Evolutionary conservation across 2,888 invertebrate genomes (phyloP), one percentile per base, ranked within the genome.

Genomic region (Drosophila birchii): DNA sequence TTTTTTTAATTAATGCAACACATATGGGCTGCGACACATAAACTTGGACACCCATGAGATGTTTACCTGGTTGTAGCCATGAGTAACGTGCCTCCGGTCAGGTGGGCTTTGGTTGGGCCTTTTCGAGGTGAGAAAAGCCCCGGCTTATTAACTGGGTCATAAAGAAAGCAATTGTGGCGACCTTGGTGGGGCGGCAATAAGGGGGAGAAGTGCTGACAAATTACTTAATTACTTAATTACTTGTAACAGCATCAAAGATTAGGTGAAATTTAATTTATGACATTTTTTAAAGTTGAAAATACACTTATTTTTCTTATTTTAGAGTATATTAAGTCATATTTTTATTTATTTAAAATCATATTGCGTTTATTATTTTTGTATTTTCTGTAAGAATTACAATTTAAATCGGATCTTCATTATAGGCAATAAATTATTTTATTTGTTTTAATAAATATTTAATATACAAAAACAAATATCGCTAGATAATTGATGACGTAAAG

Each of bases 1-100:
- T 51, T 4, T 34, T 51, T 72, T 88, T 86, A 85, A 88, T 88
- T 86, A 86, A 85, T 88, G 79, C 88, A 86, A 72, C 70, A 71
- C 71, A 53, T 69, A 51, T 14, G 64, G 43, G 66, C 60, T 23
- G 61, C 70, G 70, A 32, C 75, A 61, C 61, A 61, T 47, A 64
- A 61, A 49, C 47, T 32, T 11, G 60, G 34, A 44, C 36, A 63
- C 34, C 34, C 23, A 49, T 43, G 26, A 44, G 63, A 43, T 43
- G 43, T 45, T 53, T 66, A 66, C 44, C 44, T 36, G 54, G 32
- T 45, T 43, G 18, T 71, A 53, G 45, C 60, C 43, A 63, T 71
- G 76, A 79, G 79, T 81, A 86, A 86, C 76, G 79, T 83, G 88
- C 66, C 70, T 34, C 36, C 49, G 70, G 71, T 12, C 85, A 71